phyloP scores from a whole-genome alignment of 2,888 invertebrate species.

The Ashinkailepas kermadecensis region DNA sequence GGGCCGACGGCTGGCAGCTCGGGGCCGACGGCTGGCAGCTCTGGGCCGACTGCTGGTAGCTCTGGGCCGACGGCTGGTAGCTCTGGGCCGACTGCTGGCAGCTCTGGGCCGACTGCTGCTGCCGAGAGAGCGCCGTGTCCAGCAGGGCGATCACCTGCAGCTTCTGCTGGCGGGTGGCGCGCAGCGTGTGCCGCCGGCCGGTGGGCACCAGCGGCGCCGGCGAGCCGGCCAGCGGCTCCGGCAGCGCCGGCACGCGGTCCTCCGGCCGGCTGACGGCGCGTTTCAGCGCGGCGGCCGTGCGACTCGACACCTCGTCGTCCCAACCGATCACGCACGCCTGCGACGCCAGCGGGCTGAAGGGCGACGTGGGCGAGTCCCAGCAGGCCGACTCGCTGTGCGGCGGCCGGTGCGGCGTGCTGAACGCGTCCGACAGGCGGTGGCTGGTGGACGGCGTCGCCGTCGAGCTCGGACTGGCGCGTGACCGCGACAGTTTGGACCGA shows the following conservation, averaged over 20 bases:
- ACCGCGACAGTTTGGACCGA: background rate
- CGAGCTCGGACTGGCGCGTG: background rate
- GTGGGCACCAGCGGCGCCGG: conserved; percentile 12
- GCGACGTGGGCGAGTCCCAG: conserved; percentile 5
- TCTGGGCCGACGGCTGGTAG: too few species aligned
- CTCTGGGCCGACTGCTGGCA: too few species aligned
- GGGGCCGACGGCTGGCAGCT: too few species aligned
- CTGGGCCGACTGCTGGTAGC: too few species aligned
- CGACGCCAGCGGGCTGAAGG: background rate
- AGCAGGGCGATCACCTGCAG: background rate
- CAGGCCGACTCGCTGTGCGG: background rate
- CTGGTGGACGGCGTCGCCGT: background rate
- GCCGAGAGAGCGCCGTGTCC: background rate
- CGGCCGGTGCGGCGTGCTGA: background rate
- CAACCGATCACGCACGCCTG: background rate
- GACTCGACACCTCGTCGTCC: background rate
- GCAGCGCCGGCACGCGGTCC: conserved; percentile 16
- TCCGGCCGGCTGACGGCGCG: background rate
- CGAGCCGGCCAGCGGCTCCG: background rate
- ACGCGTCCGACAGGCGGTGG: background rate
- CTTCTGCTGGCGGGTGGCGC: background rate
- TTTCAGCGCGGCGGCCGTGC: background rate
- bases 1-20: too few species aligned
- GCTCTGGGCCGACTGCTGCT: too few species aligned
- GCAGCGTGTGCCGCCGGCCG: background rate